Percentiles rank a stretch among this genome's conserved stretches.
Evolutionary conservation across 1,140 invertebrate species (phyloP).

Genomic region (Aphis craccivora): DNA sequence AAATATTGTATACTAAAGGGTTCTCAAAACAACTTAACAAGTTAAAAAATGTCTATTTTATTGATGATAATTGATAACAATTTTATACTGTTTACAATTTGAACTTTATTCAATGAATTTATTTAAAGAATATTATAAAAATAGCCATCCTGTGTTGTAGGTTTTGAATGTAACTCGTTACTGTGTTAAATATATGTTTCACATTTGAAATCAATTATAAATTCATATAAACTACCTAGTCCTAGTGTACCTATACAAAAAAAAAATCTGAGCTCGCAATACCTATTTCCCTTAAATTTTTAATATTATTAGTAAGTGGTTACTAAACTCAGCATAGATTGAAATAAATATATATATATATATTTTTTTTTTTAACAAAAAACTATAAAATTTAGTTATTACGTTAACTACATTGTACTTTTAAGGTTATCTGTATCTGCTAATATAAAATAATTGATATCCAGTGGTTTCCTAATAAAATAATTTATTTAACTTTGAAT

Average conservation of each 20-base stretch:
- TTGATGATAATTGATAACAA: too few species aligned
- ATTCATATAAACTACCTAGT: neutral
- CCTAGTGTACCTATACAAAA: neutral
- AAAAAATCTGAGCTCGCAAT: neutral
- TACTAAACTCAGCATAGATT: too few species aligned
- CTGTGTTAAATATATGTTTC: neutral
- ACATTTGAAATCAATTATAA: neutral
- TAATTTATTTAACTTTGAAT: neutral
- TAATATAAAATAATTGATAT: neutral
- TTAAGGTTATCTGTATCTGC: neutral
- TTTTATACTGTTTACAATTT: too few species aligned
- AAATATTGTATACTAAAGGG: neutral
- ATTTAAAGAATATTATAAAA: neutral
- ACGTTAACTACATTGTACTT: neutral
- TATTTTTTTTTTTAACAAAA: too few species aligned
- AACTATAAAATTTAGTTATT: neutral
- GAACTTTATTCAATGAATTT: neutral
- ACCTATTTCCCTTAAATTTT: too few species aligned
- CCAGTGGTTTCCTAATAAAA: neutral
- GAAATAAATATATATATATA: neutral
- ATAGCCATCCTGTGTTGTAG: neutral
- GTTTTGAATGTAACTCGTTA: neutral
- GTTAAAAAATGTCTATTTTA: neutral
- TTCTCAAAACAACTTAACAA: neutral
- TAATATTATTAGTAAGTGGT: too few species aligned